Evolutionary conservation across 2,797 vertebrate genomes (phyloP).

Genomic region (Cyclura pinguis): DNA sequence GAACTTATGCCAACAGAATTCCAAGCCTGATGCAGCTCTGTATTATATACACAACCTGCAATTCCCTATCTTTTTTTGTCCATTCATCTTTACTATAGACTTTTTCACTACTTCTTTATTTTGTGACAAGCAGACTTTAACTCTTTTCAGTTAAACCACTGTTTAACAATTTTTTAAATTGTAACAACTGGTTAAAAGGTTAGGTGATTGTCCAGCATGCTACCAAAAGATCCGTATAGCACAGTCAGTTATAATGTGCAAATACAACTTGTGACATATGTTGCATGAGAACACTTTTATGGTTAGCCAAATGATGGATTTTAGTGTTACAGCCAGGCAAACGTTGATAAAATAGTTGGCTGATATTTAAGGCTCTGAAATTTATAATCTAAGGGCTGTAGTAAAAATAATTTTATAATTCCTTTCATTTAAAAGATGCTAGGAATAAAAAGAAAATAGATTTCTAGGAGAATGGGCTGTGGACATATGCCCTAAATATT

Average conservation of each 20-base stretch:
- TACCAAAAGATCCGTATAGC: slow-evolving; percentile 69
- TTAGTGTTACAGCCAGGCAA: slow-evolving; percentile 72
- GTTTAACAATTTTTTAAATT: slow-evolving; percentile 74
- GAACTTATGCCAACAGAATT: no score
- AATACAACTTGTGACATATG: slow-evolving; percentile 68
- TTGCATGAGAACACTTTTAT: slow-evolving; percentile 77
- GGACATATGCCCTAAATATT: slow-evolving; percentile 27
- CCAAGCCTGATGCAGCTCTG: neutral
- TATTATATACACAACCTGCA: no score
- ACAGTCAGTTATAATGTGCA: slow-evolving; percentile 77
- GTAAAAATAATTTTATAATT: slow-evolving; percentile 76
- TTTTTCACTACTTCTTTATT: slow-evolving; percentile 35
- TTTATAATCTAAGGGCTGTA: slow-evolving; percentile 77
- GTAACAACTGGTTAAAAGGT: slow-evolving; percentile 75
- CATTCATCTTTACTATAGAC: neutral
- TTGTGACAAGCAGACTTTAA: slow-evolving; percentile 67
- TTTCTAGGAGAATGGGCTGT: slow-evolving; percentile 56
- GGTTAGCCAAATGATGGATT: slow-evolving; percentile 75
- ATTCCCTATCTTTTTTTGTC: neutral
- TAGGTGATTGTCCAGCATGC: slow-evolving; percentile 73
- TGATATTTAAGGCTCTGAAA: slow-evolving; percentile 78
- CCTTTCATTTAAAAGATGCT: slow-evolving; percentile 65
- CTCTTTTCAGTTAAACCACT: slow-evolving; percentile 69
- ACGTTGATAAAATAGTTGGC: slow-evolving; percentile 79
- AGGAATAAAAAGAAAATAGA: slow-evolving; percentile 55